Evolutionary conservation across 2,797 vertebrate genomes (phyloP), one percentile per base, ranked within the genome.

Genomic region (Babyrousa celebensis): DNA sequence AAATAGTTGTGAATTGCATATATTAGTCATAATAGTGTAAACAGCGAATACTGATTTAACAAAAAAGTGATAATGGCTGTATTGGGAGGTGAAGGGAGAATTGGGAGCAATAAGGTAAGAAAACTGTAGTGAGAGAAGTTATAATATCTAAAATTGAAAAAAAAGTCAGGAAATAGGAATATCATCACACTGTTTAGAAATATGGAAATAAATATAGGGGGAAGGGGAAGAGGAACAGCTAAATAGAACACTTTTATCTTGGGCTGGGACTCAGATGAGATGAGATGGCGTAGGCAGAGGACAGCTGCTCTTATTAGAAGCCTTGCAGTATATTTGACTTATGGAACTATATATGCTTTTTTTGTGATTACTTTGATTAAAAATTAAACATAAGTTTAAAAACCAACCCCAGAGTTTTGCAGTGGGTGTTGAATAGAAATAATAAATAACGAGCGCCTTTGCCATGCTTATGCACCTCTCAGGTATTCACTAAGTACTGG

Each of bases 141-240:
- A 4, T 72, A 58, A 32, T 65, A 20, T 15, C 43, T 54, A 43
- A 85, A 82, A 71, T 20, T 77, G 52, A 17, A 18, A 4, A 36
- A 75, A 54, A 15, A 20, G 32, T 56, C 56, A 62, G 58, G 36
- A 72, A 83, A 79, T 25, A 77, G 54, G 63, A 94, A 72, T 54
- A 67, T 17, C 27, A 77, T 84, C 54, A 89, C 54, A 43, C 85
- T 72, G 27, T 87, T 29, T 83, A 48, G 70, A 90, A 85, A 85
- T 54, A 27, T 5, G 17, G 71, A 72, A 84, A 16, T 43, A 67
- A 60, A 32, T 78, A 29, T 40, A 14, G 9, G 18, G 63, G 32
- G 6, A 16, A 27, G 18, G n/a, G 58, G 52, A 82, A 3, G 12
- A 23, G 32, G 32, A 25, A 15, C 32, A 90, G 58, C 62, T 43